Evolutionary conservation across 1,140 invertebrate species (phyloP).

Genomic region (Bombus superbus): DNA sequence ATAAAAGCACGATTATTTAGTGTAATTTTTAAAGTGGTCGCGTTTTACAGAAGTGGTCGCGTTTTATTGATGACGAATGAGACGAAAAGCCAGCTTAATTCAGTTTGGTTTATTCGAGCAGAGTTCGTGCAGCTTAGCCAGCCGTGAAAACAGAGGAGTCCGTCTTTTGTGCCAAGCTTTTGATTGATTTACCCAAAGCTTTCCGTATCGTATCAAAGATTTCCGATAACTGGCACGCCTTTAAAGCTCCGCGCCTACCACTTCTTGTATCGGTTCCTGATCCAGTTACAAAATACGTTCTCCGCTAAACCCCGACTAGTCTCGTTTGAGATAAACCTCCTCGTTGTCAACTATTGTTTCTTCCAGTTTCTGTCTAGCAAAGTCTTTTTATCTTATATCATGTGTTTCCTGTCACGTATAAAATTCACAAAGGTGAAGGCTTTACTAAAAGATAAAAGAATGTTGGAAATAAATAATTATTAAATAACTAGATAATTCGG

Average conservation of each 20-base stretch:
- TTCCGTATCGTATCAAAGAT: conserved; percentile 8
- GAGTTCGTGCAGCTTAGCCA: not conserved
- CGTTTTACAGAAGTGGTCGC: too few relatives aligned
- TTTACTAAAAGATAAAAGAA: not conserved
- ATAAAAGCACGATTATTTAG: too few relatives aligned
- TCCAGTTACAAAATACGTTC: conserved; percentile 12
- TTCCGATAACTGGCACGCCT: conserved; percentile 9
- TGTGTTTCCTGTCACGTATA: not conserved
- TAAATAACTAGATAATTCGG: not conserved
- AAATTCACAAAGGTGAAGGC: not conserved
- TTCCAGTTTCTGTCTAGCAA: not conserved
- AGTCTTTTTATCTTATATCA: not conserved
- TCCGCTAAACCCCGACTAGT: not conserved
- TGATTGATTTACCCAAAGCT: conserved; percentile 13
- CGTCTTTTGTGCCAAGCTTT: not conserved
- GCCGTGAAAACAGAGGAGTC: not conserved
- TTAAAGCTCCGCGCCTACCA: not conserved
- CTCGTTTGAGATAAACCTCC: not conserved
- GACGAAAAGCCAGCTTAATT: not conserved
- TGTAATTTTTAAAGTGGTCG: too few relatives aligned
- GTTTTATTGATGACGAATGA: not conserved
- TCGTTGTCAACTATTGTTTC: not conserved
- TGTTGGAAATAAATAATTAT: not conserved
- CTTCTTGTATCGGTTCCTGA: not conserved
- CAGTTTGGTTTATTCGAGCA: not conserved